Evolutionary conservation across 2,113 vertebrate species (phyloP), one percentile per base, ranked within the genome.

Genomic region (Apodemus sylvaticus): DNA sequence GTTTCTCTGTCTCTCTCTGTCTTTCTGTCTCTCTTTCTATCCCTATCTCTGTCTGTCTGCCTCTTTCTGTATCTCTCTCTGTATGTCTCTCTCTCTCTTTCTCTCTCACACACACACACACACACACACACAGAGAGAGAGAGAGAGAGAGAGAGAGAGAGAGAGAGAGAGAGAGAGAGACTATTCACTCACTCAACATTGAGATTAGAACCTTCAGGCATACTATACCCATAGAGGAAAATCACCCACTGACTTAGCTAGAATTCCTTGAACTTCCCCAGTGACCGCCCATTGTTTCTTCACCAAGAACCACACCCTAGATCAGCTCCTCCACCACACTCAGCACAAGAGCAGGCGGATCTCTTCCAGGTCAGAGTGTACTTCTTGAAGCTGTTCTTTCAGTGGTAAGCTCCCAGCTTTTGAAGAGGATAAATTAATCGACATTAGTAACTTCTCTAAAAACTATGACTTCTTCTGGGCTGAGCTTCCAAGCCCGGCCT

Each of bases 231-330:
- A 71, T 66, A n/a, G 1, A 87, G 39, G 31, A 79, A 91, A 91
- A 66, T 34, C 62, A 55, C 13, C 31, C 0, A 2, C n/a, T 29
- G 53, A 66, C 51, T 64, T 90, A 62, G n/a, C 51, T 90, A 58
- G 45, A 95, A 81, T 83, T 83, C 70, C 86, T 78, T 78, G 76
- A 88, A 74, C 10, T 91, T 91, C 55, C 9, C 64, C 58, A 34
- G 34, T n/a, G 19, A 8, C 48, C 48, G 22, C 20, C 53, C 90
- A 36, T 86, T 66, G 91, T 48, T 83, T 45, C 77, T 9, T 86
- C 24, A 24, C 79, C 29, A 17, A 42, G 60, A 60, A 20, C 74
- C 82, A 82, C n/a, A 76, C 48, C n/a, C 17, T 39, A 26, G 14
- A 3, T 19, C 0, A 26, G 4, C 55, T 55, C 7, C 4, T 51